Evolutionary conservation across 2,888 invertebrate species (phyloP), one percentile per base, ranked within the genome.

Genomic region (Trachelus stipa): DNA sequence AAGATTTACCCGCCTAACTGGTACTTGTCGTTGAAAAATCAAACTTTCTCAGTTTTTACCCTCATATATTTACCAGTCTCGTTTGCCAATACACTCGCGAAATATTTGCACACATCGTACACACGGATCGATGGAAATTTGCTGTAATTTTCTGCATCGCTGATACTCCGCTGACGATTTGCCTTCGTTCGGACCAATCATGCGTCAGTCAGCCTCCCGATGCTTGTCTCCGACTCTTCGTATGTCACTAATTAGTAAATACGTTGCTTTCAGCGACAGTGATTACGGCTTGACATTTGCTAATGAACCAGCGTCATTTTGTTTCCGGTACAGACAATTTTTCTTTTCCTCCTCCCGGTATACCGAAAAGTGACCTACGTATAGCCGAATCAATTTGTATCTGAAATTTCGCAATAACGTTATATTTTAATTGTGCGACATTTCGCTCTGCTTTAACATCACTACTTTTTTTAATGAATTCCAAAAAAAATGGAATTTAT

Each of bases 191-290:
- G 15, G 40, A 56, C 23, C 40, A 23, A 56, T 56, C 40, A 9
- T 23, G 9, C 40, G 40, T 56, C 40, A 56, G 23, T 56, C 40
- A 56, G 23, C 23, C 40, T 56, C 23, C 40, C 40, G 40, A 56
- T 56, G 23, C 23, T 56, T 23, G 40, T 23, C 23, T 56, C 23
- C 9, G 40, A 15, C 9, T 56, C 40, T 56, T 56, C 80, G 79
- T 82, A 79, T 75, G 69, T 79, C 77, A 34, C 81, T 83, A 83
- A 83, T 83, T 83, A 83, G 83, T 79, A 80, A 82, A 83, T 80
- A 83, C 77, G 81, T 77, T 15, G 74, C 9, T 23, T 56, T 56
- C 40, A 56, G 23, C 23, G 40, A 56, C 40, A 56, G 15, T 56
- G 40, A 56, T 56, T 23, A 56, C 40, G 23, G 23, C 40, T 56